Evolutionary conservation across 1,140 invertebrate genomes (phyloP).

Genomic region (Drosophila ironensis): DNA sequence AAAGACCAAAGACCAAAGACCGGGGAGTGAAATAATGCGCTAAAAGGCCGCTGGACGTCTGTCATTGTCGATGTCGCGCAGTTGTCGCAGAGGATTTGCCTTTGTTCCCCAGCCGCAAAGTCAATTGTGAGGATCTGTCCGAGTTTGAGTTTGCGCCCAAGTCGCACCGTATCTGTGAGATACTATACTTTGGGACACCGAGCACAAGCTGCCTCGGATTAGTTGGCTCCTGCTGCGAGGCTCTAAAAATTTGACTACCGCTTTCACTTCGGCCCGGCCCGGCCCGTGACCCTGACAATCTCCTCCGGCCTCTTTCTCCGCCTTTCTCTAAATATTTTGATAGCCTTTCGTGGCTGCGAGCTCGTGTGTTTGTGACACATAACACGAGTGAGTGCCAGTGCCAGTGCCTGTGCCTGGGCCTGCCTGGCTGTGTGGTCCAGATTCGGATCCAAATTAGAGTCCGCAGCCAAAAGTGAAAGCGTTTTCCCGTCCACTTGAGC

Average conservation of each 20-base stretch:
- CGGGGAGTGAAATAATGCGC: slow-evolving; percentile 61
- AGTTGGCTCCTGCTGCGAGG: slow-evolving; percentile 64
- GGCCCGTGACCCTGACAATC: slow-evolving; percentile 15
- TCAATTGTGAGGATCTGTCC: slow-evolving; percentile 60
- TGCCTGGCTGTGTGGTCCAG: slow-evolving; percentile 59
- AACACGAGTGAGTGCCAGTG: slow-evolving; percentile 60
- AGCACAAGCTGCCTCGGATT: slow-evolving; percentile 32
- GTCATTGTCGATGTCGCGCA: slow-evolving; percentile 61
- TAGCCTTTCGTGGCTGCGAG: slow-evolving; percentile 40
- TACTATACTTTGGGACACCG: background rate
- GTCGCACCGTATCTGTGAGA: background rate
- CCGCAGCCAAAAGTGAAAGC: slow-evolving; percentile 53
- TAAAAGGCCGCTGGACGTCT: slow-evolving; percentile 52
- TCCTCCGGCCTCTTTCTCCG: slow-evolving; percentile 4
- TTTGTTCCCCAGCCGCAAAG: slow-evolving; percentile 66
- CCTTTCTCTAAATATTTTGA: slow-evolving; percentile 79
- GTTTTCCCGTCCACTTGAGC: slow-evolving; percentile 63
- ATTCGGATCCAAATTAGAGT: slow-evolving; percentile 12
- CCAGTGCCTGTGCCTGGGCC: no score
- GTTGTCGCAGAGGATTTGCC: slow-evolving; percentile 65
- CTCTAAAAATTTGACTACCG: slow-evolving; percentile 71
- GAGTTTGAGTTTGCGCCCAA: no score
- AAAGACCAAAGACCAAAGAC: slow-evolving; percentile 15
- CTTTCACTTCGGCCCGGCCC: slow-evolving; percentile 63
- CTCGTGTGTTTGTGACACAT: slow-evolving; percentile 43